Evolutionary conservation across 1,140 invertebrate genomes (phyloP).

Genomic region (Drosophila mauritiana): DNA sequence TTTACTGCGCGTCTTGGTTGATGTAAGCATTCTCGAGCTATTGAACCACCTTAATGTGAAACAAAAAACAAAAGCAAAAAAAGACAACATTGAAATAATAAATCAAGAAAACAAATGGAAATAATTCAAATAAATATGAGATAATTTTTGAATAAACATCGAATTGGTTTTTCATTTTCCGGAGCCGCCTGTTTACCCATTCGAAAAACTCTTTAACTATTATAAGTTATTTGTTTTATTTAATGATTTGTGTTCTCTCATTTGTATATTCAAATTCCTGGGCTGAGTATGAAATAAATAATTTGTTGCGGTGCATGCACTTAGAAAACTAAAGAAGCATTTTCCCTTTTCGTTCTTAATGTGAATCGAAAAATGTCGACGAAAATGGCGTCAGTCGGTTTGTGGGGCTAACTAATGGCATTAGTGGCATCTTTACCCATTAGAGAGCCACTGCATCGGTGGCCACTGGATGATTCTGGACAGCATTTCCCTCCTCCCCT

Average conservation of each 20-base stretch:
- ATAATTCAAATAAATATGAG: conserved; percentile 74
- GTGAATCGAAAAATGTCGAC: conserved; percentile 50
- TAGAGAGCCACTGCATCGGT: conserved; percentile 50
- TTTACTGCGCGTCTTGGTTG: conserved; percentile 68
- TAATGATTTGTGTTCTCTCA: conserved; percentile 38
- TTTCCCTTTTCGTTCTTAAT: conserved; percentile 30
- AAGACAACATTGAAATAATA: conserved; percentile 45
- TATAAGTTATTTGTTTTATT: conserved; percentile 26
- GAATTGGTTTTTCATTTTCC: not conserved
- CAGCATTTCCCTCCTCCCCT: conserved; percentile 12
- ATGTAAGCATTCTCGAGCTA: conserved; percentile 75
- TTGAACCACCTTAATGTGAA: conserved; percentile 80
- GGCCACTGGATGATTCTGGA: conserved; percentile 9
- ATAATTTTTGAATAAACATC: conserved; percentile 66
- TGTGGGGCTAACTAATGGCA: not conserved
- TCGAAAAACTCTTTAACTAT: not conserved
- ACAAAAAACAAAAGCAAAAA: conserved; percentile 49
- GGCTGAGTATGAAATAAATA: conserved; percentile 81
- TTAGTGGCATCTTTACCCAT: not conserved
- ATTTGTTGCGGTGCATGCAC: conserved; percentile 75
- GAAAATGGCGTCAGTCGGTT: conserved; percentile 69
- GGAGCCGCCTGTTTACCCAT: not conserved
- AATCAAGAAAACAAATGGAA: conserved; percentile 46
- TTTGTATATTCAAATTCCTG: conserved; percentile 67
- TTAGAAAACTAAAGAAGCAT: conserved; percentile 66